A percentile compares a stretch with the other conserved stretches of the same genome.
Evolutionary conservation across 1,140 invertebrate genomes (phyloP).

Genomic region (Sycophila sp.): DNA sequence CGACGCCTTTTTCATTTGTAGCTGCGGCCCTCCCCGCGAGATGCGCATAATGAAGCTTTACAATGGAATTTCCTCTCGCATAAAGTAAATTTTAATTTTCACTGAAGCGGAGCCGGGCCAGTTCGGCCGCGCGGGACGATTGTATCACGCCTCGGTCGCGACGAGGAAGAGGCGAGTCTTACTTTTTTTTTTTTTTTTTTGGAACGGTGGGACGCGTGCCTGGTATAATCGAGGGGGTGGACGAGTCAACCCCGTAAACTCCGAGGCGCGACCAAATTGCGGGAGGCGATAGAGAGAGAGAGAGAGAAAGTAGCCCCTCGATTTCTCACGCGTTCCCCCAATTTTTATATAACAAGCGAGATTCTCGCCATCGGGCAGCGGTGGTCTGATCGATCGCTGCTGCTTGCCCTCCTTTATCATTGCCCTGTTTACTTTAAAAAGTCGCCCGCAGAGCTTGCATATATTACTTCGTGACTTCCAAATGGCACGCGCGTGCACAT

Average conservation of each 20-base stretch:
- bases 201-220: not conserved
- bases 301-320: not conserved
- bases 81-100: conserved; percentile 8
- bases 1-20: not conserved
- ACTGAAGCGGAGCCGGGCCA: no score
- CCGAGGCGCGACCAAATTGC: conserved; percentile 12
- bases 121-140: not conserved
- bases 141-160: no score
- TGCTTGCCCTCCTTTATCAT: not conserved
- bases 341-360: no score
- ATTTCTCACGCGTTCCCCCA: not conserved
- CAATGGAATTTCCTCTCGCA: not conserved
- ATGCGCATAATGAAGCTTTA: conserved; percentile 14
- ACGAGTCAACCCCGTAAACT: conserved; percentile 2
- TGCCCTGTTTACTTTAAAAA: not conserved
- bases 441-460: not conserved
- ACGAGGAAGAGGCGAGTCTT: no score
- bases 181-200: not conserved
- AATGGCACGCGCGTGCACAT: no score
- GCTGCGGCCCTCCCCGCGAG: not conserved
- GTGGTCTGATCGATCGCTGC: conserved; percentile 26
- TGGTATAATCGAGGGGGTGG: not conserved
- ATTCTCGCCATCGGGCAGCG: conserved; percentile 10
- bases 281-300: no score
- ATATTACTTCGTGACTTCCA: no score